Base-by-base conservation (phyloP, 2,797 vertebrate species). In the Orestias chungarensis region DNA sequence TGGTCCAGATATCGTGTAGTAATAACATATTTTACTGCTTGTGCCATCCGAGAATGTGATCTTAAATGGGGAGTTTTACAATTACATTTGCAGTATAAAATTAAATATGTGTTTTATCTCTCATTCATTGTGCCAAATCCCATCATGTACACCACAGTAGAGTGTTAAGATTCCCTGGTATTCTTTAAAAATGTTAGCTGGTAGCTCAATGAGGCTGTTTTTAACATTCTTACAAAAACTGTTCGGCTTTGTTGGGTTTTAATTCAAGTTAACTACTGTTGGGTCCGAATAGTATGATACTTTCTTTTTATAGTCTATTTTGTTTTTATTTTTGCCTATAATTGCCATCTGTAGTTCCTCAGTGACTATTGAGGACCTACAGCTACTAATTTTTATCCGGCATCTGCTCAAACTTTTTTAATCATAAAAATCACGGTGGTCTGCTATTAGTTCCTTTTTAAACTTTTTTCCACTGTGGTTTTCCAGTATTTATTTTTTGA, bases 71-170 rank as follows among this genome's bases (percentile, higher is more conserved):
- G 70, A 59, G 77, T 62, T 64, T 70, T 62, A 46, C 38, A 20
- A 46, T 81, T 76, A 50, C 9, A 1, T 44, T 54, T 74, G 73
- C 33, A 67, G 68, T 82, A 69, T 76, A n/a, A 64, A 52, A 82
- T 81, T 71, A 76, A 49, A 7, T 27, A 57, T 5, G 31, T 25
- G 44, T 44, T 61, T 35, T 33, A 76, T 87, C 57, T 61, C 67
- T 65, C 65, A 52, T 4, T 61, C 49, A 57, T 1, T 47, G 57
- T 64, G 66, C 27, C 33, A 31, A 59, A 49, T 35, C 52, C 46
- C n/a, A 66, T 38, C 10, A 61, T 6, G n/a, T 42, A 47, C 14
- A 1, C 10, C 25, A 29, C 6, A 64, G 3, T 42, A 27, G 35
- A 29, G 4, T 10, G 7, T 11, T 64, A 4, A 54, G 11, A 1